These are phyloP conservation scores for Xanthia togata DNA, from an alignment of 2,888 invertebrate species.

Conservation along the genomic window DNA sequence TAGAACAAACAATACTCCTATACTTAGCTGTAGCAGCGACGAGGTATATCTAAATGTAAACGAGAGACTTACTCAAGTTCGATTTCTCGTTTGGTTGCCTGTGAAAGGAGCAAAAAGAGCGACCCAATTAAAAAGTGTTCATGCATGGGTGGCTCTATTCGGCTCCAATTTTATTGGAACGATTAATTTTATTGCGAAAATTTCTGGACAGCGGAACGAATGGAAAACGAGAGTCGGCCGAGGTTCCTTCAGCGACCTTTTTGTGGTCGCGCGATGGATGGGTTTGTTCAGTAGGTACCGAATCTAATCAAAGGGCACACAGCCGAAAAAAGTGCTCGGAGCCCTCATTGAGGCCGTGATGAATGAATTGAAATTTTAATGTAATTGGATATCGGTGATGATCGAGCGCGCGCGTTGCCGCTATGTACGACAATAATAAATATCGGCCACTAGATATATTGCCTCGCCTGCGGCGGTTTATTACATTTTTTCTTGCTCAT, in stretches of 20 bases:
- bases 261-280: constrained; percentile 86
- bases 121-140: constrained; percentile 90
- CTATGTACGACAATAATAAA: constrained; percentile 68
- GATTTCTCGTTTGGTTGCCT: constrained; percentile 83
- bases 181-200: constrained; percentile 90
- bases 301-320: constrained; percentile 85
- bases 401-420: constrained; percentile 70
- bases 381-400: constrained; percentile 81
- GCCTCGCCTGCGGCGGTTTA: constrained; percentile 58
- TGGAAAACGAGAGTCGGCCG: constrained; percentile 82
- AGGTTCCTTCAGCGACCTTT: constrained; percentile 81
- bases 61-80: constrained; percentile 79
- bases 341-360: constrained; percentile 76
- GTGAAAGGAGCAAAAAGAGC: constrained; percentile 85
- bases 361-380: constrained; percentile 85
- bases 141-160: constrained; percentile 88
- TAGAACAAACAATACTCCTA: constrained; percentile 15
- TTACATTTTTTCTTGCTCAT: constrained; percentile 52
- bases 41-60: constrained; percentile 62
- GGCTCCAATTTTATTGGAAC: constrained; percentile 88
- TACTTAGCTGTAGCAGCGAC: constrained; percentile 13
- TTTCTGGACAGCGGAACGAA: constrained; percentile 89
- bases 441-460: constrained; percentile 67
- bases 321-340: constrained; percentile 77
- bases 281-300: constrained; percentile 76